Conservation (phyloP, 2,888 invertebrate species). For the Creontiades dilutus region DNA sequence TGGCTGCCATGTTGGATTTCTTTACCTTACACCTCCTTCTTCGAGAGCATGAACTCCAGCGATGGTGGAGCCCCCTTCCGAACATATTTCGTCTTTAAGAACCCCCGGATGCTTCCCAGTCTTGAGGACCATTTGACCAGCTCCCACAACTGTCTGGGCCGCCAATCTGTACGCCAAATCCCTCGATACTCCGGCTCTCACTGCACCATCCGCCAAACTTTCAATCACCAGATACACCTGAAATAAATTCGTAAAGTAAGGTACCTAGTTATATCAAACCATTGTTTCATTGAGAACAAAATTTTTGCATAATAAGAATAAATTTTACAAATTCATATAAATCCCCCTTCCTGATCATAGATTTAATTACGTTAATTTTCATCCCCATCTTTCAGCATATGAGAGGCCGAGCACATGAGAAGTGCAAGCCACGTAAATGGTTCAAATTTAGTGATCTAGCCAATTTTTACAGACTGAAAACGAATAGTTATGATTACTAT, state of each 20-base stretch:
- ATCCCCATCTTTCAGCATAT: background rate
- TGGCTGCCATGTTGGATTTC: background rate
- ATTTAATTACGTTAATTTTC: too few species aligned
- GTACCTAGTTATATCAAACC: too few species aligned
- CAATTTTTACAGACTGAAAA: too few species aligned
- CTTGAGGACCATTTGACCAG: conserved; percentile 89
- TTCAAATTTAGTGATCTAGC: too few species aligned
- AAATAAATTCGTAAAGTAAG: background rate
- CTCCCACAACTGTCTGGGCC: conserved; percentile 90
- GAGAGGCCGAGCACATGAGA: too few species aligned
- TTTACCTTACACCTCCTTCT: conserved; percentile 86
- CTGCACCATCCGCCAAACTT: conserved; percentile 95
- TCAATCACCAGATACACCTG: conserved; percentile 93
- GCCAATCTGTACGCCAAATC: conserved; percentile 89
- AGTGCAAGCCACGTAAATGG: too few species aligned
- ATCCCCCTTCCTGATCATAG: too few species aligned
- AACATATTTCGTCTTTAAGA: conserved; percentile 92
- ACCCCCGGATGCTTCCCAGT: conserved; percentile 89
- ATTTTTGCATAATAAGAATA: too few species aligned
- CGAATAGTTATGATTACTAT: too few species aligned
- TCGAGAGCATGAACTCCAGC: conserved; percentile 91
- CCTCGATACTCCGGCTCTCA: conserved; percentile 93
- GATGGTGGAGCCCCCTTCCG: conserved; percentile 94
- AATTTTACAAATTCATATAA: too few species aligned
- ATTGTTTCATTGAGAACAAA: too few species aligned